These are phyloP conservation scores for Passerina amoena DNA, from an alignment of 2,113 vertebrate genomes.

Conservation along the genomic window DNA sequence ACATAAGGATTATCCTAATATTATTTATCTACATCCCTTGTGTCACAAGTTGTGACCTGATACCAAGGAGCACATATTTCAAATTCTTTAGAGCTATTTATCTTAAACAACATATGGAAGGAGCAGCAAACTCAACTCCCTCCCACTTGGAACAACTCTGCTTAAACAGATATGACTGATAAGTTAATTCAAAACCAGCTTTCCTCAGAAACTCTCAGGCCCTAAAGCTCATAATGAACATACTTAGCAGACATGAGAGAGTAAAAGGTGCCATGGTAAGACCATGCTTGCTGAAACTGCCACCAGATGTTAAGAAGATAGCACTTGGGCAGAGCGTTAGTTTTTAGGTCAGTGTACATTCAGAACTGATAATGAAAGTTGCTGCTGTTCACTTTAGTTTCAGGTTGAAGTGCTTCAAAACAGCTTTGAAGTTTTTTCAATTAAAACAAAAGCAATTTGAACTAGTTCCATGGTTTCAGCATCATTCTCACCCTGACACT, in stretches of 20 bases:
- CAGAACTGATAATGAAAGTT: not conserved
- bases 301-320: not conserved
- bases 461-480: not conserved
- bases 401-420: not conserved
- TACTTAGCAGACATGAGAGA: not conserved
- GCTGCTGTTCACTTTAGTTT: not conserved
- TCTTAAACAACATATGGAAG: not conserved
- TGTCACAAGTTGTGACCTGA: not conserved
- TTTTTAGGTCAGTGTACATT: not conserved
- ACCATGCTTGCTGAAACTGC: not conserved
- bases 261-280: not conserved
- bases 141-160: not conserved
- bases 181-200: not conserved
- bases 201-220: not conserved
- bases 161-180: not conserved
- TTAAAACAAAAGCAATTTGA: not conserved
- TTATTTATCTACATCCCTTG: not conserved
- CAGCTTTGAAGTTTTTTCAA: not conserved
- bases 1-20: not conserved
- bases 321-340: accelerated
- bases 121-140: not conserved
- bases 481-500: not conserved
- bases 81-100: not conserved
- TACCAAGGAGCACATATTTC: not conserved
- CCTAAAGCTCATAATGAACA: not conserved